phyloP scores from a whole-genome alignment of 2,888 invertebrate species.

The Boloria selene region DNA sequence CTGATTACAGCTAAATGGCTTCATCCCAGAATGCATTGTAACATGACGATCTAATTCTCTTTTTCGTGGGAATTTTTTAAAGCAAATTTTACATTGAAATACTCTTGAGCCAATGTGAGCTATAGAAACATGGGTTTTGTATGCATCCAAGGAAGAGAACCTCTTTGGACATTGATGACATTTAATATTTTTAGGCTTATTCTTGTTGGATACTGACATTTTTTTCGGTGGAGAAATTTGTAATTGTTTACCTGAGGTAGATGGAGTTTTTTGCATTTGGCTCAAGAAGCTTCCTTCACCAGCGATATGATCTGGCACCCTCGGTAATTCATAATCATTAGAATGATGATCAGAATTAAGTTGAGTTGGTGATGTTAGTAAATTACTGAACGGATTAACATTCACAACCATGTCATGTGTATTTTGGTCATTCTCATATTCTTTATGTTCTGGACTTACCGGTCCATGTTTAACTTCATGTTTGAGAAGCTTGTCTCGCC shows the following conservation, averaged over 20 bases:
- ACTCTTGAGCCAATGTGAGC: conserved; percentile 80
- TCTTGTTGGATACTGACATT: conserved; percentile 56
- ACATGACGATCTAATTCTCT: conserved; percentile 87
- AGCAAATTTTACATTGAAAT: conserved; percentile 85
- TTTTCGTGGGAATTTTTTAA: conserved; percentile 86
- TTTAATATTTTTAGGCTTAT: conserved; percentile 76
- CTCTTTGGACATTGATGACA: conserved; percentile 79
- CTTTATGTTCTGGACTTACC: conserved; percentile 55
- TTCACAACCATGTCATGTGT: conserved; percentile 83
- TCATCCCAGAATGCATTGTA: conserved; percentile 85
- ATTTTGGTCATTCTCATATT: conserved; percentile 62
- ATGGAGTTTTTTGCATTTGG: conserved; percentile 63
- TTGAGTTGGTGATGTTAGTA: conserved; percentile 70
- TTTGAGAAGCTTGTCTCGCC: conserved; percentile 86
- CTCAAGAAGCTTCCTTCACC: conserved; percentile 75
- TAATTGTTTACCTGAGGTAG: conserved; percentile 54
- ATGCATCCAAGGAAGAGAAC: conserved; percentile 76
- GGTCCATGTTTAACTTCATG: conserved; percentile 85
- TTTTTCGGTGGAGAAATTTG: conserved; percentile 66
- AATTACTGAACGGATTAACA: conserved; percentile 82
- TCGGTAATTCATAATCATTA: conserved; percentile 70
- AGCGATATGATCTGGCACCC: conserved; percentile 78
- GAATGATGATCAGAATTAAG: conserved; percentile 50
- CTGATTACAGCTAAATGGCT: conserved; percentile 85
- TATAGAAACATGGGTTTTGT: conserved; percentile 78